phyloP scores from a whole-genome alignment of 2,888 invertebrate genomes.

The Allophyes oxyacanthae region DNA sequence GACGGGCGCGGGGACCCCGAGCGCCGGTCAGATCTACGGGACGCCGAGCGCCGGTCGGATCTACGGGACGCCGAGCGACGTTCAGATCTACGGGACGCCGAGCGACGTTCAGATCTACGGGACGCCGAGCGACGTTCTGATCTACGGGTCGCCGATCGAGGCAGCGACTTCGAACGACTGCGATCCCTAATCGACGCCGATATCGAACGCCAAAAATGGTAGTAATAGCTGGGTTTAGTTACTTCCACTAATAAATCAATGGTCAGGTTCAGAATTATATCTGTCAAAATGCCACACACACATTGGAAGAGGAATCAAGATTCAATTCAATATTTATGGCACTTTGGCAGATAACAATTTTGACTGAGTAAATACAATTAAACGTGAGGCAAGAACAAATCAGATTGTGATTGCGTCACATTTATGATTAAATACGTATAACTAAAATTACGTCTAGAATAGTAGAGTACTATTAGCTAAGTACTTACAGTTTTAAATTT shows the following conservation, averaged over 20 bases:
- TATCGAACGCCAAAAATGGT: conserved; percentile 56
- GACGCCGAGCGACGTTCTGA: conserved; percentile 64
- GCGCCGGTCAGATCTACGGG: conserved; percentile 55
- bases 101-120: conserved; percentile 66
- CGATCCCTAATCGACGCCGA: conserved; percentile 75
- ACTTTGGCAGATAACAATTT: conserved; percentile 23
- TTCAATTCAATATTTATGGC: neutral
- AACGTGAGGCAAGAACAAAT: conserved; percentile 35
- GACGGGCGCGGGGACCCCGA: conserved; percentile 61
- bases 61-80: conserved; percentile 69
- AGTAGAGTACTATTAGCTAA: conserved; percentile 58
- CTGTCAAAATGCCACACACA: conserved; percentile 18
- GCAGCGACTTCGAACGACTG: conserved; percentile 79
- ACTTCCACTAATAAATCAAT: conserved; percentile 34
- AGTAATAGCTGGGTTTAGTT: conserved; percentile 58
- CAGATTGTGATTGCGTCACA: conserved; percentile 23
- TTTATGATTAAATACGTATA: conserved; percentile 16
- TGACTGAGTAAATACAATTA: conserved; percentile 18
- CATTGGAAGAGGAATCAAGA: neutral
- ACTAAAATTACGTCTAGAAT: conserved; percentile 44
- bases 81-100: conserved; percentile 44
- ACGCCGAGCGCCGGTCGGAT: conserved; percentile 67
- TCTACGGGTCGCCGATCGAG: conserved; percentile 54
- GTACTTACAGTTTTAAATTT: conserved; percentile 85
- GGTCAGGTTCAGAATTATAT: conserved; percentile 19